Percentiles rank a stretch among this genome's conserved stretches.
Conservation (phyloP, 2,888 invertebrate species). For the Dryobota labecula region DNA sequence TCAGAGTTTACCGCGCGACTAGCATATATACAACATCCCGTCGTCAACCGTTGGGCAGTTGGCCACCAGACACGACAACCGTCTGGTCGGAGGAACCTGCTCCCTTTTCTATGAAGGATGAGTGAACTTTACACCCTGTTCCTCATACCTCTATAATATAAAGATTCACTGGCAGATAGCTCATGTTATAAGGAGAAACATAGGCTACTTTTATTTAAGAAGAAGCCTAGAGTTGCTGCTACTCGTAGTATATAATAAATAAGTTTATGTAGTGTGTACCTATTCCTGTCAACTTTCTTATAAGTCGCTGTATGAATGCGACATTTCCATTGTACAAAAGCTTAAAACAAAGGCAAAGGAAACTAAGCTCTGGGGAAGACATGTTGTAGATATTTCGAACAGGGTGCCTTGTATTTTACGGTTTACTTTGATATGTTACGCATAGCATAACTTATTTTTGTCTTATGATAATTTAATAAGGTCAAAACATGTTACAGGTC, state of each 20-base stretch:
- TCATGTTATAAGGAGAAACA: too few relatives aligned
- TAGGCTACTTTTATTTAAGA: too few relatives aligned
- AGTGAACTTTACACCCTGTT: too few relatives aligned
- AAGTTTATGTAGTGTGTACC: background rate
- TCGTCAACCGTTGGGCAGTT: too few relatives aligned
- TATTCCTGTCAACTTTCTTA: background rate
- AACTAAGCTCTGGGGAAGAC: background rate
- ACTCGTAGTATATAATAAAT: background rate
- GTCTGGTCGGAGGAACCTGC: too few relatives aligned
- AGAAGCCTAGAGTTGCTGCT: too few relatives aligned
- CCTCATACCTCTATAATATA: too few relatives aligned
- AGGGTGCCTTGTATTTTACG: background rate
- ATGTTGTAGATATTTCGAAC: background rate
- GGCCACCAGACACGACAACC: too few relatives aligned
- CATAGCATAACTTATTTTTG: background rate
- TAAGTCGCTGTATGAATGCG: background rate
- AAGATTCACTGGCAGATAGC: too few relatives aligned
- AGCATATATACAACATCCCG: too few relatives aligned
- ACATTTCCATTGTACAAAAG: conserved; percentile 13
- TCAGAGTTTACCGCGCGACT: too few relatives aligned
- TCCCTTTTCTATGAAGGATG: too few relatives aligned
- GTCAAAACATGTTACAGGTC: background rate
- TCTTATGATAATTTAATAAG: background rate
- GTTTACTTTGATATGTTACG: background rate
- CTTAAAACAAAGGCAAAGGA: conserved; percentile 14